Conservation (phyloP, 2,113 vertebrate genomes). For the Ceuthmochares aereus region DNA sequence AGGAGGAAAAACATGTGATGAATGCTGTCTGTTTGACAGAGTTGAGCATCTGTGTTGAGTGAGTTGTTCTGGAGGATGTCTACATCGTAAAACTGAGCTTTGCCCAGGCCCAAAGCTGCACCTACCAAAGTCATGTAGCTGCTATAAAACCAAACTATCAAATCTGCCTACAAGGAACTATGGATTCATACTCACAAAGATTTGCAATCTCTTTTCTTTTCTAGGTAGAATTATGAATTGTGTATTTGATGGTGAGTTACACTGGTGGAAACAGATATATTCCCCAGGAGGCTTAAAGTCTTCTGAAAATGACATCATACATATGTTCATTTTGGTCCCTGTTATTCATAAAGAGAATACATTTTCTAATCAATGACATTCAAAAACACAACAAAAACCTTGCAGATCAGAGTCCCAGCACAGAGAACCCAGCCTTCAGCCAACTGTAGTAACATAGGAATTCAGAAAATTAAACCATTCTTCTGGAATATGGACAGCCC, state of each 20-base stretch:
- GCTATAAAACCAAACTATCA: background rate
- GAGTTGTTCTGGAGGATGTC: background rate
- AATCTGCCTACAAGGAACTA: background rate
- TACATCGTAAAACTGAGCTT: background rate
- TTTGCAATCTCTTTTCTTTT: background rate
- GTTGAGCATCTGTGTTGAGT: background rate
- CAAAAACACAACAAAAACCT: background rate
- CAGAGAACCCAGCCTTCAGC: background rate
- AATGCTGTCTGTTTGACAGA: background rate
- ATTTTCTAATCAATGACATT: background rate
- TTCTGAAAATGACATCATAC: background rate
- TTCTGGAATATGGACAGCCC: background rate
- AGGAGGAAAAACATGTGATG: background rate
- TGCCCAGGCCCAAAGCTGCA: background rate
- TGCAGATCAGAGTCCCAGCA: background rate
- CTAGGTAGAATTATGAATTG: background rate
- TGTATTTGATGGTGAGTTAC: background rate
- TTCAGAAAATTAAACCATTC: background rate
- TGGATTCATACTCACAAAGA: background rate
- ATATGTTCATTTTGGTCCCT: background rate
- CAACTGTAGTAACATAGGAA: background rate
- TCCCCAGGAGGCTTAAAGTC: background rate
- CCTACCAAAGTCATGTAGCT: background rate
- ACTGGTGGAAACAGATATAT: background rate
- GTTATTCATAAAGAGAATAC: background rate